phyloP scores from a whole-genome alignment of 2,888 invertebrate species.

The Elegia similella region DNA sequence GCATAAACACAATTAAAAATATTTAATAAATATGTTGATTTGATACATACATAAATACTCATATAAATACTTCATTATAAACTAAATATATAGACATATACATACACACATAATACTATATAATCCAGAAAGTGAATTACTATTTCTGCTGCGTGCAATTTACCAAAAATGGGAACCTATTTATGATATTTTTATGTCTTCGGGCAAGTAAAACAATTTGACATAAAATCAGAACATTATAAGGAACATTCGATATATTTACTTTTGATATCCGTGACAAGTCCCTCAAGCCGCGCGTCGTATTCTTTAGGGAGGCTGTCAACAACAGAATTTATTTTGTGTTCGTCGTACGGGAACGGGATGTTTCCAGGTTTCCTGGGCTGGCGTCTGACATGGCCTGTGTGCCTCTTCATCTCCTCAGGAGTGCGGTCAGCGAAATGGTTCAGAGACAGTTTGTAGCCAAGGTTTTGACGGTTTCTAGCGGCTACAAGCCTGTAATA shows the following conservation, averaged over 20 bases:
- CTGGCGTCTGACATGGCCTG: conserved; percentile 41
- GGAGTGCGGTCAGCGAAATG: conserved; percentile 59
- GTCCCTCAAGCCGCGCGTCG: conserved; percentile 50
- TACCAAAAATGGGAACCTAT: too few relatives aligned
- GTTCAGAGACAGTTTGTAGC: conserved; percentile 55
- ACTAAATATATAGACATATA: too few relatives aligned
- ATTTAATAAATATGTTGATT: too few relatives aligned
- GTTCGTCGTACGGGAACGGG: conserved; percentile 52
- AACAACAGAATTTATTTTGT: conserved; percentile 32
- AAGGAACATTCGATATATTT: conserved; percentile 25
- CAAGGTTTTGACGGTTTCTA: conserved; percentile 46
- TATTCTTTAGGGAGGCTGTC: conserved; percentile 45
- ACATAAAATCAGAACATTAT: too few relatives aligned
- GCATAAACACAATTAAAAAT: too few relatives aligned
- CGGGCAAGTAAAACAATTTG: too few relatives aligned
- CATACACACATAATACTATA: too few relatives aligned
- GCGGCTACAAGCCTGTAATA: conserved; percentile 39
- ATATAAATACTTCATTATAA: too few relatives aligned
- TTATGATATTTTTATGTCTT: too few relatives aligned
- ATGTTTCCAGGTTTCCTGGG: conserved; percentile 45
- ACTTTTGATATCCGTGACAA: conserved; percentile 54
- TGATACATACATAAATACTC: too few relatives aligned
- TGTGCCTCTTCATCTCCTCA: conserved; percentile 47
- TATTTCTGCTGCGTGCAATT: too few relatives aligned
- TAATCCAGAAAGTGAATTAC: too few relatives aligned